These are phyloP conservation scores for Nycticorax nycticorax DNA, from an alignment of 2,113 vertebrate species.

Conservation along the genomic window DNA sequence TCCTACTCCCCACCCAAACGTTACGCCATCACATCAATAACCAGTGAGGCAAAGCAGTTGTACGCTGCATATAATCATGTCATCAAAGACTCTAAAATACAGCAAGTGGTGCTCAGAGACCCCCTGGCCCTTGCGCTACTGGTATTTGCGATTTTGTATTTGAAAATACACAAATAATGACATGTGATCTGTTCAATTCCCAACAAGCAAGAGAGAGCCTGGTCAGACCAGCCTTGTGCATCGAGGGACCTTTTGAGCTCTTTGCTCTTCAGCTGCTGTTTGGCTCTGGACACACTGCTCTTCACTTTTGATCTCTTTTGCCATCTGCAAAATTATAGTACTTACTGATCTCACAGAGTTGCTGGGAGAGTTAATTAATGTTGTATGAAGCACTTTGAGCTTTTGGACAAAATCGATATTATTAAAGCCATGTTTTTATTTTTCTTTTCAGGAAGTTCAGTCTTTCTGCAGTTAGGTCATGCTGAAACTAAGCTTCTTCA, in stretches of 20 bases:
- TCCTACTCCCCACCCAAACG: background rate
- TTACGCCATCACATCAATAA: background rate
- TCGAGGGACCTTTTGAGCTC: accelerated
- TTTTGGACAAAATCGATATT: background rate
- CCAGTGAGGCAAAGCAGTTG: background rate
- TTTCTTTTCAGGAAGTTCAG: background rate
- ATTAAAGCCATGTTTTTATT: background rate
- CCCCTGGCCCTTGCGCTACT: background rate
- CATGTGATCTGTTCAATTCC: background rate
- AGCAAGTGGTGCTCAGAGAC: background rate
- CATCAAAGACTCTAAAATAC: background rate
- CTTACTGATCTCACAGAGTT: background rate
- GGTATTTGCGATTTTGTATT: background rate
- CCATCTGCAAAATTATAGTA: background rate
- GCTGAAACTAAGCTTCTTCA: background rate
- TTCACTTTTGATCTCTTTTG: background rate
- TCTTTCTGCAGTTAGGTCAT: background rate
- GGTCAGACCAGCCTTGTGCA: background rate
- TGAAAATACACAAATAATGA: background rate
- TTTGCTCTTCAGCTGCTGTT: background rate
- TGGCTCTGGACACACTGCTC: background rate
- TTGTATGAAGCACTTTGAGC: background rate
- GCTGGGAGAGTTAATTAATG: background rate
- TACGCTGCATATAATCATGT: background rate
- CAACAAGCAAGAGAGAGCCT: background rate